These are phyloP conservation scores for Amblyjoppa fuscipennis DNA, from an alignment of 2,888 invertebrate species.

Conservation along the genomic window DNA sequence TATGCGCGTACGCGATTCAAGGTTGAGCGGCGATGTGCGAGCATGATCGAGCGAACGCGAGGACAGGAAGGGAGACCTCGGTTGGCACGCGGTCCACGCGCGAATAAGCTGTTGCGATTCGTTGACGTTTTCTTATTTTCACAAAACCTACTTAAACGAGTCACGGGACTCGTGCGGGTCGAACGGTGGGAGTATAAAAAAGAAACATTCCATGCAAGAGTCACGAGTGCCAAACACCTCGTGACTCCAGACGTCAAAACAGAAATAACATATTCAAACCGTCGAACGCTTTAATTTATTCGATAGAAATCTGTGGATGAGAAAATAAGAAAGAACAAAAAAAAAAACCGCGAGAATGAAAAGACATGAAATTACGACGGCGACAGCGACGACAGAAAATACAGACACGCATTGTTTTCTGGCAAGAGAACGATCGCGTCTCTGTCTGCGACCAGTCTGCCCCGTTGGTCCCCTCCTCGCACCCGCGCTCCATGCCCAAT, in stretches of 20 bases:
- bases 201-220: constrained; percentile 17
- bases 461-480: constrained; percentile 38
- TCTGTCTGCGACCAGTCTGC: constrained; percentile 78
- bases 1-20: constrained; percentile 13
- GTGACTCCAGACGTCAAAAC: neutral
- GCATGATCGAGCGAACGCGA: neutral
- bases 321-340: neutral
- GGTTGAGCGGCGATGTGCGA: constrained; percentile 22
- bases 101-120: constrained; percentile 49
- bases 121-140: constrained; percentile 52
- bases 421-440: constrained; percentile 67
- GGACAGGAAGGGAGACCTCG: neutral
- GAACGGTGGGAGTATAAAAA: constrained; percentile 16
- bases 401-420: constrained; percentile 67
- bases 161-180: constrained; percentile 45
- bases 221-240: neutral
- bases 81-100: constrained; percentile 15
- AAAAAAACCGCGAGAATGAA: neutral
- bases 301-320: neutral
- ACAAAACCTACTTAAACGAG: constrained; percentile 37
- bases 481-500: constrained; percentile 37
- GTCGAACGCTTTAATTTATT: neutral
- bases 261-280: neutral
- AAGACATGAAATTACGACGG: neutral
- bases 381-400: constrained; percentile 25